Evolutionary conservation across 2,888 invertebrate species (phyloP).

Genomic region (Dolomedes plantarius): DNA sequence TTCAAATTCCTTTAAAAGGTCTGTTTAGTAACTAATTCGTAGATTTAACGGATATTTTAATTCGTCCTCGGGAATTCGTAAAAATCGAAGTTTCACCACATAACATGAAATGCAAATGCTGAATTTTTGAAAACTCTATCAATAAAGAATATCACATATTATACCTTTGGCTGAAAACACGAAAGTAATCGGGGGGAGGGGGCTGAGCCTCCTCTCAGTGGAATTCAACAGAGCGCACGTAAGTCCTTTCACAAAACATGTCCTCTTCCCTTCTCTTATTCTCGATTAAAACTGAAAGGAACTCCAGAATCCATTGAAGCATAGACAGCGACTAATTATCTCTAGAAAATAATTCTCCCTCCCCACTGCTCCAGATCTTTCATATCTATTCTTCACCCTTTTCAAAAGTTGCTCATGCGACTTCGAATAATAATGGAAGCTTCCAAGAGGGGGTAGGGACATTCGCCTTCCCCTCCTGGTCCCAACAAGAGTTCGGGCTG

Average conservation of each 20-base stretch:
- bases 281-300: slow-evolving; percentile 30
- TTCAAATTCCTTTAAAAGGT: no score
- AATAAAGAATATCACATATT: not conserved
- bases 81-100: no score
- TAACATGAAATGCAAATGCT: no score
- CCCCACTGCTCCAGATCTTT: slow-evolving; percentile 15
- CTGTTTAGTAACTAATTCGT: no score
- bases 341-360: not conserved
- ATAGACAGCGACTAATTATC: slow-evolving; percentile 29
- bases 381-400: slow-evolving; percentile 19
- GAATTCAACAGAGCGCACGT: not conserved
- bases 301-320: slow-evolving; percentile 24
- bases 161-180: no score
- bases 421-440: slow-evolving; percentile 6
- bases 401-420: slow-evolving; percentile 23
- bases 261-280: not conserved
- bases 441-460: not conserved
- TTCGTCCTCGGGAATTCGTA: no score
- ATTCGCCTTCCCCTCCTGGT: not conserved
- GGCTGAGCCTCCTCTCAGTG: not conserved
- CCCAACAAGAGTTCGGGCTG: not conserved
- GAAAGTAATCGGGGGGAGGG: no score
- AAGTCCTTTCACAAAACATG: not conserved
- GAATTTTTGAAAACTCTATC: no score
- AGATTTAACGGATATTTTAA: no score